A percentile compares a stretch with the other conserved stretches of the same genome.
Conservation (phyloP, 2,797 vertebrate genomes). For the Notolepis coatsorum region DNA sequence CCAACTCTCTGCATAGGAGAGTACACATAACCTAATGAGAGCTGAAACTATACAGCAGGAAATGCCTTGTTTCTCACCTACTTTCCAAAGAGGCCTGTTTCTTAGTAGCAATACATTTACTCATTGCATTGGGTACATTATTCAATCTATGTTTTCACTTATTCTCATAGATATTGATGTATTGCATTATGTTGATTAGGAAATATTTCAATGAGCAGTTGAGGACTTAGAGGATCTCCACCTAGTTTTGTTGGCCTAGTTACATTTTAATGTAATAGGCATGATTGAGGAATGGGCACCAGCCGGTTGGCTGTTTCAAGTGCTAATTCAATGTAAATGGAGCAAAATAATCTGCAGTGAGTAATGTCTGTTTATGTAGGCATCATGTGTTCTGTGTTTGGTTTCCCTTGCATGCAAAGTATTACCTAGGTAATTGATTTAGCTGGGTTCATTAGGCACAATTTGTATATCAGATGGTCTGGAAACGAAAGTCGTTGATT, state of each 20-base stretch:
- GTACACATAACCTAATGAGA: too few species aligned
- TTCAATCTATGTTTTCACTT: too few species aligned
- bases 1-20: too few species aligned
- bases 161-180: too few species aligned
- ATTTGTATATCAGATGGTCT: conserved; percentile 84
- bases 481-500: conserved; percentile 83
- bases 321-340: conserved; percentile 82
- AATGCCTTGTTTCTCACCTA: too few species aligned
- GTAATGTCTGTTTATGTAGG: conserved; percentile 82
- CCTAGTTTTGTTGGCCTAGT: conserved; percentile 65
- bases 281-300: conserved; percentile 73
- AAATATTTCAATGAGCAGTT: conserved; percentile 25
- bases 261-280: conserved; percentile 77
- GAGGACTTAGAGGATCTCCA: conserved; percentile 11
- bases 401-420: conserved; percentile 78
- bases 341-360: conserved; percentile 79
- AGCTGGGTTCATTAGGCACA: conserved; percentile 81
- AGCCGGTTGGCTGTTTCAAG: conserved; percentile 61
- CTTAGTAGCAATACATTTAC: too few species aligned
- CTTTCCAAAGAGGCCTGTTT: too few species aligned
- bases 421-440: conserved; percentile 83
- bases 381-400: conserved; percentile 75
- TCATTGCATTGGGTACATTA: too few species aligned
- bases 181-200: conserved; percentile 16
- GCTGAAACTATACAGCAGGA: too few species aligned